These are phyloP conservation scores for Archegozetes longisetosus DNA, from an alignment of 1,140 invertebrate species.

Conservation along the genomic window DNA sequence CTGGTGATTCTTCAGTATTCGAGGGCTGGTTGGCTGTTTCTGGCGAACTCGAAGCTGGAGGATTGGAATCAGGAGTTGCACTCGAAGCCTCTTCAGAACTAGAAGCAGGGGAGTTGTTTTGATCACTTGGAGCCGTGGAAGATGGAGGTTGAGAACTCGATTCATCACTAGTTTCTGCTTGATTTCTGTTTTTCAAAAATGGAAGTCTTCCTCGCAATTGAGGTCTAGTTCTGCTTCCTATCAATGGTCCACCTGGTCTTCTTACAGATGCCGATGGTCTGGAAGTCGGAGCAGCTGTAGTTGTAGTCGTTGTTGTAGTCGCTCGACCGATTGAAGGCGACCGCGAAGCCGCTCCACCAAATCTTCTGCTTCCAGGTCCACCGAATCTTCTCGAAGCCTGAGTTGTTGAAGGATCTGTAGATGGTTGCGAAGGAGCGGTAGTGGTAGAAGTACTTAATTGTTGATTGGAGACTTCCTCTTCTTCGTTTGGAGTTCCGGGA, in stretches of 20 bases:
- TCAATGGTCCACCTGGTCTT: neutral
- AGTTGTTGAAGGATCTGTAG: neutral
- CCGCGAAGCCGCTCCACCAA: neutral
- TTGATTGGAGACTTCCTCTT: neutral
- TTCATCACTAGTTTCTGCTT: neutral
- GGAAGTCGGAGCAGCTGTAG: neutral
- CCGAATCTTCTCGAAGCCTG: neutral
- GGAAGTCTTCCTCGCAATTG: neutral
- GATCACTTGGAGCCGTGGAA: neutral
- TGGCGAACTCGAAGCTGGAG: neutral
- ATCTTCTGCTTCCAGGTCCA: neutral
- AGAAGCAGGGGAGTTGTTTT: neutral
- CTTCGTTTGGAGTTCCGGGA: neutral
- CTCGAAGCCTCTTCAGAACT: neutral
- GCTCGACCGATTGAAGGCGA: neutral
- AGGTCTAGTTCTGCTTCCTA: neutral
- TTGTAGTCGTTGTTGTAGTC: neutral
- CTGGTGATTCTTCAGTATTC: neutral
- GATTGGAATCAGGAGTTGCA: neutral
- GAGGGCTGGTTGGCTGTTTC: neutral
- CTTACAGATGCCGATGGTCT: neutral
- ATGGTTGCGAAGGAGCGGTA: neutral
- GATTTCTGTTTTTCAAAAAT: constrained; percentile 1
- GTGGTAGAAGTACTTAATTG: neutral
- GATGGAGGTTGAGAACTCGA: neutral